Evolutionary conservation across 2,888 invertebrate genomes (phyloP), one percentile per base, ranked within the genome.

Genomic region (Lasiommata megera): DNA sequence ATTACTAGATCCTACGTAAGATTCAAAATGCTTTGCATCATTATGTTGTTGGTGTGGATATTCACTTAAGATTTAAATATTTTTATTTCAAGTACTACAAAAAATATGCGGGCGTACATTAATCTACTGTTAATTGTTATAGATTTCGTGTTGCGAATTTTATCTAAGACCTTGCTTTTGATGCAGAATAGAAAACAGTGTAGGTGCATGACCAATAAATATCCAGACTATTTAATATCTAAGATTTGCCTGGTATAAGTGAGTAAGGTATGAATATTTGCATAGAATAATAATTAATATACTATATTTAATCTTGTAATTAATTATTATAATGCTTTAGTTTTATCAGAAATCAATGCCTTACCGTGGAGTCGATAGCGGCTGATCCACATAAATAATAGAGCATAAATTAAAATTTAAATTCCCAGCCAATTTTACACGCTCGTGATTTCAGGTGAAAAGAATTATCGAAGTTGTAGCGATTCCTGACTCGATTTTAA

Each of bases 381-480:
- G 67, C 67, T 67, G 67, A 62, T 71, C 70, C 69, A 71, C 64
- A 65, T 72, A 69, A 74, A 69, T 69, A 72, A 72, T 71, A 63
- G 63, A 68, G 69, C 68, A 72, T 71, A 73, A 74, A 72, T 69
- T 65, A 65, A 66, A 64, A 64, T 62, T 66, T 63, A 58, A 66
- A 65, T 74, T 76, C 72, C 69, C 74, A 72, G 71, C 70, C 70
- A 67, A 74, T 73, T 73, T 65, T 63, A 54, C 60, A 71, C 69
- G 74, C 68, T 72, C 70, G 71, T 72, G 71, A 71, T 68, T 68
- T 66, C 58, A 58, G 44, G 28, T 52, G 40, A 52, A 57, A 51
- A 37, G 46, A 66, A 59, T 60, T 64, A 62, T 43, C 41, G 44
- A 16, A 61, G 54, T 54, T 56, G 44, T 51, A 28, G 57, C 53